These are phyloP conservation scores for Himantopus leucocephalus DNA, from an alignment of 2,113 vertebrate genomes.

Conservation along the genomic window DNA sequence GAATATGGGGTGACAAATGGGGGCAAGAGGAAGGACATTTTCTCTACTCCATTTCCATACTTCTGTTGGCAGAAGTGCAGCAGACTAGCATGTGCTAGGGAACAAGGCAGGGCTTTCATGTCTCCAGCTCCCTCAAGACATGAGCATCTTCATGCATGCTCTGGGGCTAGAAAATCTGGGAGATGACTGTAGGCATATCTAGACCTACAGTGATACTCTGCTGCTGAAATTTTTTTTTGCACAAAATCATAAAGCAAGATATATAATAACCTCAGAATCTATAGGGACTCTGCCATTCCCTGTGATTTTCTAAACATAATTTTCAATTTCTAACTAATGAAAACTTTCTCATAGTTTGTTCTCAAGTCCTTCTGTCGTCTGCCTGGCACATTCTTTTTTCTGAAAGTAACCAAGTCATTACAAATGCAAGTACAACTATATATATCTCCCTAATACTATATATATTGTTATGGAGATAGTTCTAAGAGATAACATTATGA, in stretches of 20 bases:
- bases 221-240: neutral
- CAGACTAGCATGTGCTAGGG: neutral
- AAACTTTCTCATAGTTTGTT: neutral
- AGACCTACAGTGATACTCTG: neutral
- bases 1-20: neutral
- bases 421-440: constrained; percentile 58
- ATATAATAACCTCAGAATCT: neutral
- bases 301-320: neutral
- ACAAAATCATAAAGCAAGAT: neutral
- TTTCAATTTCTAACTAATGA: constrained; percentile 5
- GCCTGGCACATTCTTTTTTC: constrained; percentile 8
- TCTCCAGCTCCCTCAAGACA: neutral
- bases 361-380: constrained; percentile 29
- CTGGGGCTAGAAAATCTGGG: neutral
- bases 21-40: neutral
- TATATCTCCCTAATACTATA: constrained; percentile 42
- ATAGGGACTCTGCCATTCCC: neutral
- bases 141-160: neutral
- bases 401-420: constrained; percentile 12
- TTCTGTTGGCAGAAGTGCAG: neutral
- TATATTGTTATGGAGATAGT: constrained; percentile 55
- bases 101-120: neutral
- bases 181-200: neutral
- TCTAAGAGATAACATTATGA: constrained; percentile 39
- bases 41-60: neutral